A percentile compares a stretch with the other conserved stretches of the same genome.
phyloP scores from a whole-genome alignment of 2,797 vertebrate genomes.

The Coendou prehensilis region DNA sequence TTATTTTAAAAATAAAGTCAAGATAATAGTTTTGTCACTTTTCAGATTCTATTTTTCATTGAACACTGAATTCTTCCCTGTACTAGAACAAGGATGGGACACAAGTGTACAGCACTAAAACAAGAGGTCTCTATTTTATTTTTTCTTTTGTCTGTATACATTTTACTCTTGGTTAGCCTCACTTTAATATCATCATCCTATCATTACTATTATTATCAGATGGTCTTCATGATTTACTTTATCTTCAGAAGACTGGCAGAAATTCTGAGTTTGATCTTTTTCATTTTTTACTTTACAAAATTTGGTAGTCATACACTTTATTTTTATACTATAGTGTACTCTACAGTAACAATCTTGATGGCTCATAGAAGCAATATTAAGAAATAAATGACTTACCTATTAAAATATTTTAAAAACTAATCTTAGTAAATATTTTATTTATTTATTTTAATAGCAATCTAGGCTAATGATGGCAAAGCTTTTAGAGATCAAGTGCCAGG shows the following conservation, averaged over 20 bases:
- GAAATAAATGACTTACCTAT: background rate
- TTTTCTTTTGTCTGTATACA: background rate
- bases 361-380: background rate
- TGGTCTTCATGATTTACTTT: background rate
- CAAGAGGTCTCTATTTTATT: background rate
- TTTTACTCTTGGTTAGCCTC: background rate
- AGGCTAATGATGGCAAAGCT: background rate
- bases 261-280: background rate
- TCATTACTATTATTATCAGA: background rate
- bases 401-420: background rate
- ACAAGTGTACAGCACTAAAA: background rate
- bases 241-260: background rate
- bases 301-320: background rate
- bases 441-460: background rate
- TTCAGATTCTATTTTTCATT: background rate
- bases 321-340: background rate
- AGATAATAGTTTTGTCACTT: background rate
- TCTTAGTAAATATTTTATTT: background rate
- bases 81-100: background rate
- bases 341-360: background rate
- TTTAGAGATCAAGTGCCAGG: background rate
- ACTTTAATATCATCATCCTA: background rate
- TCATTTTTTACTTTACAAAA: background rate
- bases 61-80: background rate
- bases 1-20: background rate